A percentile compares a stretch with the other conserved stretches of the same genome.
phyloP scores from a whole-genome alignment of 2,797 vertebrate genomes.

The Tapera naevia region DNA sequence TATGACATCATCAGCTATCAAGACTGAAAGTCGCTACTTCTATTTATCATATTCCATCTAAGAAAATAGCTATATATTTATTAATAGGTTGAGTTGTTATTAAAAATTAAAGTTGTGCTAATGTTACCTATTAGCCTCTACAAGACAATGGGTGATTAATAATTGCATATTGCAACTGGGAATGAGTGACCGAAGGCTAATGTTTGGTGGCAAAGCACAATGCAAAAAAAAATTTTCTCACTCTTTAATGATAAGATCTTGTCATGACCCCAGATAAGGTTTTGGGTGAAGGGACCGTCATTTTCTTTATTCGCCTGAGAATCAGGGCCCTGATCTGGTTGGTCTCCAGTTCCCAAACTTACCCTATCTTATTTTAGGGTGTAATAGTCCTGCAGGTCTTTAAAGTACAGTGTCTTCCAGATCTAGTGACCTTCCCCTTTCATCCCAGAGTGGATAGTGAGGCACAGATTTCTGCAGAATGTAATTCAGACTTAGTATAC shows the following conservation, averaged over 20 bases:
- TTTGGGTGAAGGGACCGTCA: neutral
- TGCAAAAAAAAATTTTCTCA: neutral
- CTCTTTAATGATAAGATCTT: neutral
- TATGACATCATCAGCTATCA: neutral
- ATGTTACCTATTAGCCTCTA: neutral
- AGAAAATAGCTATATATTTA: neutral
- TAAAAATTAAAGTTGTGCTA: neutral
- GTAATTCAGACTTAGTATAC: neutral
- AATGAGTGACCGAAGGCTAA: neutral
- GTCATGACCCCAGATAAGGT: neutral
- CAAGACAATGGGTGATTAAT: neutral
- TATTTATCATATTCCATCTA: neutral
- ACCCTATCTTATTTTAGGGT: neutral
- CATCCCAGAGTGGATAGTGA: neutral
- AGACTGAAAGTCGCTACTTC: neutral
- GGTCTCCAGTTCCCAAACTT: neutral
- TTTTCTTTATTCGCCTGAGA: neutral
- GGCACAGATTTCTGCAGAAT: neutral
- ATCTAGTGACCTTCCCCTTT: rapidly evolving
- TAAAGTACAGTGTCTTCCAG: neutral
- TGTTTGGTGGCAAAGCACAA: neutral
- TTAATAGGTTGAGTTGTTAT: neutral
- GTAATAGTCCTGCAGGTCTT: neutral
- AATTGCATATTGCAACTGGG: neutral
- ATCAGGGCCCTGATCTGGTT: neutral